These are phyloP conservation scores for Drosophila pseudotalamancana DNA, from an alignment of 2,888 invertebrate species.

Conservation along the genomic window DNA sequence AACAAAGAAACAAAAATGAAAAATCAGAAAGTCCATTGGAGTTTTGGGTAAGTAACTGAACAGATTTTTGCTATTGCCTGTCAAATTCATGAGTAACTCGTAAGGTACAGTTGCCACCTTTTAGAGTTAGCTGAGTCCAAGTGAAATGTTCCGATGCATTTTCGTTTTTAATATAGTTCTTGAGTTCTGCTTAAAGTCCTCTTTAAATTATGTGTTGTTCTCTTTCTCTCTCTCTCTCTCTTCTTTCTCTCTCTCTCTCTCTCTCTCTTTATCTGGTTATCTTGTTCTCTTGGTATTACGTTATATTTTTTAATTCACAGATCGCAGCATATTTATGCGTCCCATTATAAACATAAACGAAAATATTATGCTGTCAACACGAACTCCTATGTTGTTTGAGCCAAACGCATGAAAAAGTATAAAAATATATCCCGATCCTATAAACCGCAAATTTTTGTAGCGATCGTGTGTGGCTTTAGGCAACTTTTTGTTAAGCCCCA, in stretches of 20 bases:
- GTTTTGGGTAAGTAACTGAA: conserved; percentile 54
- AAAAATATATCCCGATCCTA: conserved; percentile 26
- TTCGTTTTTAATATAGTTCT: conserved; percentile 24
- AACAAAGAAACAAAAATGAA: conserved; percentile 20
- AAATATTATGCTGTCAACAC: conserved; percentile 82
- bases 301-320: conserved; percentile 68
- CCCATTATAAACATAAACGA: conserved; percentile 79
- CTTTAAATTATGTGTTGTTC: conserved; percentile 61
- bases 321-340: conserved; percentile 82
- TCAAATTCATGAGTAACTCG: conserved; percentile 21
- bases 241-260: conserved; percentile 26
- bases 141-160: conserved; percentile 19
- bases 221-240: conserved; percentile 41
- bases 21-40: conserved; percentile 25
- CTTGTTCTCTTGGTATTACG: conserved; percentile 52
- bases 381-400: conserved; percentile 78
- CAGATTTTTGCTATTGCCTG: conserved; percentile 29
- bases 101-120: conserved; percentile 56
- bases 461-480: conserved; percentile 49
- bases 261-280: conserved; percentile 27
- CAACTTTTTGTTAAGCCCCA: conserved; percentile 62
- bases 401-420: conserved; percentile 50
- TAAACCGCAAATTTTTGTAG: conserved; percentile 52
- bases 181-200: conserved; percentile 40
- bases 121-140: conserved; percentile 23